A percentile compares a stretch with the other conserved stretches of the same genome.
Conservation (phyloP, 2,113 vertebrate genomes). For the Myxocyprinus asiaticus region DNA sequence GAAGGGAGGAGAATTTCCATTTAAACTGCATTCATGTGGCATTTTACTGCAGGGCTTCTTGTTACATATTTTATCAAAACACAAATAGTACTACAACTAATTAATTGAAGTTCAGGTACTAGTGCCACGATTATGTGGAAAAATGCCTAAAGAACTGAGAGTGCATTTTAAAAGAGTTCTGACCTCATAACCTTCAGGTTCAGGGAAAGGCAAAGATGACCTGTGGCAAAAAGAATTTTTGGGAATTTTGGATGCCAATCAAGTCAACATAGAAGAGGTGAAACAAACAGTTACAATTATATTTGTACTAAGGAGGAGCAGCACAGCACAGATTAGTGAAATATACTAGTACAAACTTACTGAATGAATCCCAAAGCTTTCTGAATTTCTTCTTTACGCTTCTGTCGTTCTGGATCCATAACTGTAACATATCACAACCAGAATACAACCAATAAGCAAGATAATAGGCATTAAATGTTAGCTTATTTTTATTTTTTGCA, state of each 20-base stretch:
- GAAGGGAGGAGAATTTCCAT: background rate
- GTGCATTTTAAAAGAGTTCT: background rate
- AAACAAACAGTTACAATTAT: background rate
- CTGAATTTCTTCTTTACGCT: conserved; percentile 94
- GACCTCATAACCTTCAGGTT: conserved; percentile 95
- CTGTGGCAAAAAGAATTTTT: conserved; percentile 65
- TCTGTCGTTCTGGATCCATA: conserved; percentile 88
- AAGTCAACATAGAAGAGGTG: background rate
- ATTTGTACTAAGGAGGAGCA: background rate
- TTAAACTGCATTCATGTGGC: background rate
- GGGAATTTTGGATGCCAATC: background rate
- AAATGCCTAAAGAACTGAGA: background rate
- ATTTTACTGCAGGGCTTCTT: background rate
- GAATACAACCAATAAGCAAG: background rate
- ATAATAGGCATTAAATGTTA: background rate
- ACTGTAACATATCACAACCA: conserved; percentile 51
- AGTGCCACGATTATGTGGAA: too few relatives aligned
- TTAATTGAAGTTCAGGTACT: too few relatives aligned
- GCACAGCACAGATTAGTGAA: background rate
- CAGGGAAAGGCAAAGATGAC: conserved; percentile 90
- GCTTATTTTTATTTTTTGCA: too few relatives aligned
- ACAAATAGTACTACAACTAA: too few relatives aligned
- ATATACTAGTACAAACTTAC: conserved; percentile 74
- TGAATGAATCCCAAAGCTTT: conserved; percentile 97
- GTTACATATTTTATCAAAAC: background rate